Base-by-base conservation (phyloP, 2,113 vertebrate genomes). In the Rostratula benghalensis region DNA sequence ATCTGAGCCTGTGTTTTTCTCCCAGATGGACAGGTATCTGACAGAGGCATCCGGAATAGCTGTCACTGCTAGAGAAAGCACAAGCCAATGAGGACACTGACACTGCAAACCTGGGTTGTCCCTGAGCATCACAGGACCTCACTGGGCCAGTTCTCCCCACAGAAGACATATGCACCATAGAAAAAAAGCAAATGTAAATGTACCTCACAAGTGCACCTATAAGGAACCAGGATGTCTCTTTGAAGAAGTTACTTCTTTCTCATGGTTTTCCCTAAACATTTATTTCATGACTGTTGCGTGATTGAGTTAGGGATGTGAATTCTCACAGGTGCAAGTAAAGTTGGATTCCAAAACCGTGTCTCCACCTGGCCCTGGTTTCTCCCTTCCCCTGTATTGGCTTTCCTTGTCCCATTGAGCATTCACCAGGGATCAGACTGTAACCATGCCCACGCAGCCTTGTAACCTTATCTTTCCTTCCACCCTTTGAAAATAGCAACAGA, bases 401-500 rank as follows among this genome's bases (percentile, higher is more conserved):
- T 70, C n/a, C 28, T 3, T 6, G 21, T n/a, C 46, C 39, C 59
- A 13, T 20, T 82, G 35, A 1, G 1, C 57, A 24, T 75, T 93
- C 59, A 70, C 19, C 27, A 57, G 78, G 41, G 27, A 37, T 24
- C 6, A 2, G 45, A 61, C n/a, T 2, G 3, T 83, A 65, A 77
- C 41, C 43, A 23, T 39, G 68, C 28, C 84, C 71, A 59, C 0
- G 0, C 23, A 53, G 73, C 78, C 41, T 84, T 61, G 65, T 92
- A 94, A 95, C 65, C 10, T 59, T 91, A 75, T 92, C 95, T 78
- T 86, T 94, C 67, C 64, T 91, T 30, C 79, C 53, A 59, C 8
- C 5, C 67, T 87, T 95, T 91, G 75, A 94, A 95, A 97, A 95
- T 88, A 93, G 96, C 41, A 93, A 90, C 81, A 90, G 75, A 57